These are phyloP conservation scores for Idris sp. DNA, from an alignment of 1,140 invertebrate genomes.

Conservation along the genomic window DNA sequence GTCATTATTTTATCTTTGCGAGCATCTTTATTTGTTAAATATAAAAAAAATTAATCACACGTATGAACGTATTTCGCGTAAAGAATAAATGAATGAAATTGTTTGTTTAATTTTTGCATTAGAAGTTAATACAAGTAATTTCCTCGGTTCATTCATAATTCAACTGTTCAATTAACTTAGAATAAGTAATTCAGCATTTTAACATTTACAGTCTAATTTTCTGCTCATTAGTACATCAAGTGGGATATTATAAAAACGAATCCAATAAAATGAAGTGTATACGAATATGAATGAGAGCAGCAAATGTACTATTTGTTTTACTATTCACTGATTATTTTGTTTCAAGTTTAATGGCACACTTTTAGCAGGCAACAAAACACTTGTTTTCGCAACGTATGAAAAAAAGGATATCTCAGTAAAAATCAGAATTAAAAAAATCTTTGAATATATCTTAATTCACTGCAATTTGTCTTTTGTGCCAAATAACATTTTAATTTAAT, in stretches of 20 bases:
- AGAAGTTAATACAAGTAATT: conserved; percentile 19
- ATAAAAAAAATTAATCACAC: no score
- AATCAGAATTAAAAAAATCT: no score
- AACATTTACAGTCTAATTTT: conserved; percentile 32
- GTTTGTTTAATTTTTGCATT: conserved; percentile 19
- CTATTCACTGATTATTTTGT: conserved; percentile 15
- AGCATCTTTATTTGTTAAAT: no score
- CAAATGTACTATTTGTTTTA: conserved; percentile 10
- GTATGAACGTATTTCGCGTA: no score
- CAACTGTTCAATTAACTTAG: conserved; percentile 36
- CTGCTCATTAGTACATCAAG: conserved; percentile 31
- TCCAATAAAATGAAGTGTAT: conserved; percentile 34
- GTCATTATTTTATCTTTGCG: conserved; percentile 43
- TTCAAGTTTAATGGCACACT: conserved; percentile 7
- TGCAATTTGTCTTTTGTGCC: no score
- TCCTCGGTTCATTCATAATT: conserved; percentile 34
- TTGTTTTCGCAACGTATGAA: no score
- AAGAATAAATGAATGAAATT: not conserved
- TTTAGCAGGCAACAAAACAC: no score
- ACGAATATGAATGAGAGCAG: conserved; percentile 27
- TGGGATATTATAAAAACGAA: conserved; percentile 16
- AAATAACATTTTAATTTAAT: conserved; percentile 30
- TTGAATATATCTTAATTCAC: no score
- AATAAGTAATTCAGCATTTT: conserved; percentile 37
- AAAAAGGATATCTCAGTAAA: no score